A percentile compares a stretch with the other conserved stretches of the same genome.
These are phyloP conservation scores for Popillia japonica DNA, from an alignment of 1,140 invertebrate species.

Conservation along the genomic window DNA sequence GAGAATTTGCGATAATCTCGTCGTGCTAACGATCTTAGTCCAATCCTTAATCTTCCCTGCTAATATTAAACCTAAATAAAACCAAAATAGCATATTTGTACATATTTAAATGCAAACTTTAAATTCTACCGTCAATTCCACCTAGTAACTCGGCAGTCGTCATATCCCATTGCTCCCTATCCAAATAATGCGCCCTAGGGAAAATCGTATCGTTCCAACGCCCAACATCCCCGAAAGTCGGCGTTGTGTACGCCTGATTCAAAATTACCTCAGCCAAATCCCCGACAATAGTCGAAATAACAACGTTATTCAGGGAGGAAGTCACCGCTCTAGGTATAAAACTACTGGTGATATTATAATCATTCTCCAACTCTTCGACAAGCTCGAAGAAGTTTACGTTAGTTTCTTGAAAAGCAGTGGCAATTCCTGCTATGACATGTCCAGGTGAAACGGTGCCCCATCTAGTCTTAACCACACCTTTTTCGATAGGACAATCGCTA, in stretches of 20 bases:
- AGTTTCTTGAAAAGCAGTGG: conserved; percentile 67
- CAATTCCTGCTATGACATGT: conserved; percentile 66
- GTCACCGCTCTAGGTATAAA: conserved; percentile 41
- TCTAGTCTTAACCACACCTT: conserved; percentile 66
- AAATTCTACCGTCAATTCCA: conserved; percentile 70
- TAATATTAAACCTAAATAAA: conserved; percentile 67
- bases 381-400: conserved; percentile 59
- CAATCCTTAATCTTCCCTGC: conserved; percentile 65
- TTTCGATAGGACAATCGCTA: conserved; percentile 68
- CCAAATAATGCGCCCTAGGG: conserved; percentile 67
- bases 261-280: conserved; percentile 71
- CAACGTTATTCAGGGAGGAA: conserved; percentile 64
- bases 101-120: too few species aligned
- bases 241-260: conserved; percentile 65
- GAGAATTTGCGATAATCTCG: conserved; percentile 71
- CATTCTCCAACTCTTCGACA: conserved; percentile 44
- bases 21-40: conserved; percentile 61
- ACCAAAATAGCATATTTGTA: conserved; percentile 23
- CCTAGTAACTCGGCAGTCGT: conserved; percentile 73
- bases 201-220: conserved; percentile 72
- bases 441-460: conserved; percentile 68
- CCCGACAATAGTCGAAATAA: conserved; percentile 70
- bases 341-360: conserved; percentile 39
- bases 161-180: conserved; percentile 65
- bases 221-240: conserved; percentile 66